These are phyloP conservation scores for Nemapogon koenigi DNA, from an alignment of 2,888 invertebrate species.

Conservation along the genomic window DNA sequence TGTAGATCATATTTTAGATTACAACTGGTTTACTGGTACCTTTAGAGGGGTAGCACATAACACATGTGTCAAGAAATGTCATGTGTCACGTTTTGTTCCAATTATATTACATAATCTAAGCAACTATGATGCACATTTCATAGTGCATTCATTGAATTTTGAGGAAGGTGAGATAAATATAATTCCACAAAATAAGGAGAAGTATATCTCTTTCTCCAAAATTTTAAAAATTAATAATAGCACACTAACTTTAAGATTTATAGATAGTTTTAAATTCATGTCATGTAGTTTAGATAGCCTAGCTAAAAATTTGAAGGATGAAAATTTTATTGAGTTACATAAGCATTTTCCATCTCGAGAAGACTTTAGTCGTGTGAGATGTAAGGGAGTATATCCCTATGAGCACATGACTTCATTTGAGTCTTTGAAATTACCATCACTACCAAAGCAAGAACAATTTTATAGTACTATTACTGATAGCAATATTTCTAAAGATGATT, in stretches of 20 bases:
- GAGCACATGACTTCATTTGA: constrained; percentile 18
- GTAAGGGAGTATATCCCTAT: constrained; percentile 21
- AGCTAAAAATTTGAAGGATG: constrained; percentile 5
- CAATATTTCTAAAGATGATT: constrained; percentile 17
- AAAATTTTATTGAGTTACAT: constrained; percentile 13
- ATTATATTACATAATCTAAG: constrained; percentile 21
- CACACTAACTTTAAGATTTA: constrained; percentile 11
- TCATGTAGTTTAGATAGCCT: constrained; percentile 3
- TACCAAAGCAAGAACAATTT: constrained; percentile 17
- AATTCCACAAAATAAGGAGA: constrained; percentile 23
- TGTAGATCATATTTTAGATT: background rate
- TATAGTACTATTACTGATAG: constrained; percentile 13
- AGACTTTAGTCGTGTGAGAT: constrained; percentile 12
- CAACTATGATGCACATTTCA: constrained; percentile 24
- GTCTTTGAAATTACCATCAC: constrained; percentile 13
- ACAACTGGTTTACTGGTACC: background rate
- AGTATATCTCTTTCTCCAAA: constrained; percentile 25
- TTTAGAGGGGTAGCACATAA: constrained; percentile 16
- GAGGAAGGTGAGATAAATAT: constrained; percentile 17
- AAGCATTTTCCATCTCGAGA: constrained; percentile 10
- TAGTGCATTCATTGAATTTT: constrained; percentile 21
- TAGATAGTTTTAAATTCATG: constrained; percentile 15
- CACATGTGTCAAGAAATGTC: constrained; percentile 19
- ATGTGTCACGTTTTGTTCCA: constrained; percentile 16
- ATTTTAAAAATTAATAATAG: constrained; percentile 13